A percentile compares a stretch with the other conserved stretches of the same genome.
Evolutionary conservation across 2,113 vertebrate genomes (phyloP).

Genomic region (Perca fluviatilis): DNA sequence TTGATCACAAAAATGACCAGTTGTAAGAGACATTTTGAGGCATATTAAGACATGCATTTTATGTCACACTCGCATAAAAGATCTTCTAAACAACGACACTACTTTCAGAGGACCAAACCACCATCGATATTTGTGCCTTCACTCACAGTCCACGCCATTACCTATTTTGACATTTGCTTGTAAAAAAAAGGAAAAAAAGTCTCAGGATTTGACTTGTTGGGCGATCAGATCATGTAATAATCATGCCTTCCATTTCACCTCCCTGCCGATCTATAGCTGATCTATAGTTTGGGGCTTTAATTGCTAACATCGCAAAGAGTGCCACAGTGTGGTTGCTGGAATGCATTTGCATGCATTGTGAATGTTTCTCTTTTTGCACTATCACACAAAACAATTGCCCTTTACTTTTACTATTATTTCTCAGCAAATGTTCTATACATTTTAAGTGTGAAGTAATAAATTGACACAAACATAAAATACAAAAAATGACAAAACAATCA

Average conservation of each 20-base stretch:
- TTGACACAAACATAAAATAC: neutral
- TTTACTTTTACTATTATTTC: neutral
- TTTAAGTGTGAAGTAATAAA: neutral
- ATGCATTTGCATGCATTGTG: neutral
- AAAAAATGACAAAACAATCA: neutral
- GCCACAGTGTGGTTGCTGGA: neutral
- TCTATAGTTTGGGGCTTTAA: neutral
- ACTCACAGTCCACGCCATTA: neutral
- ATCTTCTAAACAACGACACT: no score
- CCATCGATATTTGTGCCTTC: neutral
- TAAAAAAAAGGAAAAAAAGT: neutral
- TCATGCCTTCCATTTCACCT: neutral
- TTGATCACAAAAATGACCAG: neutral
- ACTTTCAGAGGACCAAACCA: neutral
- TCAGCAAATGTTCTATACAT: neutral
- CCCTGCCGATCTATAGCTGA: neutral
- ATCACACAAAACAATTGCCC: neutral
- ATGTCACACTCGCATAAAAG: neutral
- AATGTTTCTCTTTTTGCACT: neutral
- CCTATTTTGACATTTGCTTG: neutral
- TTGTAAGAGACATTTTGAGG: neutral
- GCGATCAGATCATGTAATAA: neutral
- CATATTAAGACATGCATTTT: neutral
- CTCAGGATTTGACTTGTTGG: neutral
- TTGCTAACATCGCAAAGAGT: neutral